Evolutionary conservation across 2,888 invertebrate species (phyloP).

Genomic region (Heliconius aoede): DNA sequence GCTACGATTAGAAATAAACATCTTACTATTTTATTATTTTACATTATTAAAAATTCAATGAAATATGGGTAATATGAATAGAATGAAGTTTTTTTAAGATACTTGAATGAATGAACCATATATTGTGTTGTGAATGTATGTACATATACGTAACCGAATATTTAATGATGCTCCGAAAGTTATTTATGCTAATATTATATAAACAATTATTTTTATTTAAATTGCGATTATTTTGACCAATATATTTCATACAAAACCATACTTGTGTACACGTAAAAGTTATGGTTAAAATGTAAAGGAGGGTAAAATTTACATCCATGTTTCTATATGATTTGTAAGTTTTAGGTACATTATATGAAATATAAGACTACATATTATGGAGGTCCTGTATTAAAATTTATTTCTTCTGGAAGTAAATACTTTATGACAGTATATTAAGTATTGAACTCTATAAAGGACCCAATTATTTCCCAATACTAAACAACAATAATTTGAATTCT

Average conservation of each 20-base stretch:
- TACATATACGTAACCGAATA: constrained; percentile 41
- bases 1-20: background rate
- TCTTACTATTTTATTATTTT: background rate
- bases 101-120: constrained; percentile 27
- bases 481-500: constrained; percentile 1
- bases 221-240: constrained; percentile 12
- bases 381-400: background rate
- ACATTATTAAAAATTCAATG: background rate
- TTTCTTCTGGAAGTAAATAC: background rate
- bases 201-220: constrained; percentile 32
- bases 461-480: background rate
- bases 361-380: background rate
- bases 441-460: background rate
- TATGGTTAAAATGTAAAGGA: background rate
- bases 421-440: background rate
- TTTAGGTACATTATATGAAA: background rate
- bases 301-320: background rate
- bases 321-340: background rate
- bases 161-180: constrained; percentile 41
- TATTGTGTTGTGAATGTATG: constrained; percentile 38
- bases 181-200: constrained; percentile 47
- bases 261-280: background rate
- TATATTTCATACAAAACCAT: constrained; percentile 23
- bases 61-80: background rate
- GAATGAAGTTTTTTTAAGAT: constrained; percentile 25